Conservation (phyloP, 1,140 invertebrate genomes). For the Cotesia vestalis region DNA sequence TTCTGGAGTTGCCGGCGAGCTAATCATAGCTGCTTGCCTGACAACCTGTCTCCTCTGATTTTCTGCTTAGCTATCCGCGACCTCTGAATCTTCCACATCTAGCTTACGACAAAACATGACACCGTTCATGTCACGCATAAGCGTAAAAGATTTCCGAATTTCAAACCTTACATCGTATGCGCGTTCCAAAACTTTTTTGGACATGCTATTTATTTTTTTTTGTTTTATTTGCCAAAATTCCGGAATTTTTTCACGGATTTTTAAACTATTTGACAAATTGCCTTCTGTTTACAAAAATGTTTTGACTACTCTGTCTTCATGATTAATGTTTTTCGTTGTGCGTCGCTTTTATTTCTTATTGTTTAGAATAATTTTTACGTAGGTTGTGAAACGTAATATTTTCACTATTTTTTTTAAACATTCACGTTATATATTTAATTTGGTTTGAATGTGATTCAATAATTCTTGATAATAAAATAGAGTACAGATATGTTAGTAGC, state of each 20-base stretch:
- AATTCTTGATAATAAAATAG: too few species aligned
- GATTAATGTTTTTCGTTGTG: not conserved
- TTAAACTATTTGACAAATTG: slow-evolving; percentile 5
- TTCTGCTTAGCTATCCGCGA: slow-evolving; percentile 58
- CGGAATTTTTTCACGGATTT: slow-evolving; percentile 16
- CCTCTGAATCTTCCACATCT: slow-evolving; percentile 30
- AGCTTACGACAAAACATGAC: slow-evolving; percentile 13
- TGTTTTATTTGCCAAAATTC: slow-evolving; percentile 22
- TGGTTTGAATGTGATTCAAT: too few species aligned
- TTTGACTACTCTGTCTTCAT: not conserved
- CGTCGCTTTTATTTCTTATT: not conserved
- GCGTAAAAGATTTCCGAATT: not conserved
- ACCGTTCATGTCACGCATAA: slow-evolving; percentile 1
- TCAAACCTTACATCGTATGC: not conserved
- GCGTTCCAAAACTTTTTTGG: not conserved
- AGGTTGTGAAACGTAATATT: not conserved
- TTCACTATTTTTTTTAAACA: not conserved
- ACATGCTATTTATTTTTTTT: slow-evolving; percentile 25
- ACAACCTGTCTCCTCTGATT: slow-evolving; percentile 67
- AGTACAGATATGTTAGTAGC: too few species aligned
- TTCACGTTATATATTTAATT: too few species aligned
- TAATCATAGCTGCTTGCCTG: slow-evolving; percentile 64
- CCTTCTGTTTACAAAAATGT: slow-evolving; percentile 2
- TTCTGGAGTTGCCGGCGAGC: slow-evolving; percentile 45
- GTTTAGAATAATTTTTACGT: not conserved